Percentiles rank a stretch among this genome's conserved stretches.
phyloP scores from a whole-genome alignment of 92 coral and sea anemone species.

The Epizoanthus rinbou region DNA sequence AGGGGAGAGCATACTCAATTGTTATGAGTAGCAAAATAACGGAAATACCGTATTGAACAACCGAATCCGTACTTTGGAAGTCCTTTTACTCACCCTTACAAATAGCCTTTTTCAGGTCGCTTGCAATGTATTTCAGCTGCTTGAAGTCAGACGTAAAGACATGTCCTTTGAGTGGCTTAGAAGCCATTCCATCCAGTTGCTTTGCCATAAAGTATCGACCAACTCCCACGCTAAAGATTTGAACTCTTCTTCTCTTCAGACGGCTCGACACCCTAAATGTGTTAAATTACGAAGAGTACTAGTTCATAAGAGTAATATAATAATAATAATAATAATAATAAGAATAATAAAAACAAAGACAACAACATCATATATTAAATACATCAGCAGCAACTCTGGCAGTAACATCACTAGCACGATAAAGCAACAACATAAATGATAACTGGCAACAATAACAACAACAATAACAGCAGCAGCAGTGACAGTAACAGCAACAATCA shows the following conservation, averaged over 20 bases:
- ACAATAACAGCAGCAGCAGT: too few species aligned
- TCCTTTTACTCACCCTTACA: conserved; percentile 61
- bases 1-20: too few species aligned
- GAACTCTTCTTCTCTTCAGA: conserved; percentile 53
- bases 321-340: too few species aligned
- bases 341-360: too few species aligned
- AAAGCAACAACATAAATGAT: too few species aligned
- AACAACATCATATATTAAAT: too few species aligned
- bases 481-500: too few species aligned
- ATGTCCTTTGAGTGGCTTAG: conserved; percentile 63
- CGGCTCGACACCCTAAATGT: conserved; percentile 23
- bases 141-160: conserved; percentile 88
- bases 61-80: neutral
- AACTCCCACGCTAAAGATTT: conserved; percentile 69
- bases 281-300: neutral
- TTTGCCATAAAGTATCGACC: conserved; percentile 77
- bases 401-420: too few species aligned
- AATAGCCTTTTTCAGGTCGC: conserved; percentile 69
- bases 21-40: neutral
- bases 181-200: conserved; percentile 71
- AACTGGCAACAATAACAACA: too few species aligned
- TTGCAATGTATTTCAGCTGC: conserved; percentile 74
- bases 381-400: too few species aligned
- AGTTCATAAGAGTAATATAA: too few species aligned
- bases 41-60: neutral